phyloP scores from a whole-genome alignment of 1,140 invertebrate species.

The Anoplolepis gracilipes region DNA sequence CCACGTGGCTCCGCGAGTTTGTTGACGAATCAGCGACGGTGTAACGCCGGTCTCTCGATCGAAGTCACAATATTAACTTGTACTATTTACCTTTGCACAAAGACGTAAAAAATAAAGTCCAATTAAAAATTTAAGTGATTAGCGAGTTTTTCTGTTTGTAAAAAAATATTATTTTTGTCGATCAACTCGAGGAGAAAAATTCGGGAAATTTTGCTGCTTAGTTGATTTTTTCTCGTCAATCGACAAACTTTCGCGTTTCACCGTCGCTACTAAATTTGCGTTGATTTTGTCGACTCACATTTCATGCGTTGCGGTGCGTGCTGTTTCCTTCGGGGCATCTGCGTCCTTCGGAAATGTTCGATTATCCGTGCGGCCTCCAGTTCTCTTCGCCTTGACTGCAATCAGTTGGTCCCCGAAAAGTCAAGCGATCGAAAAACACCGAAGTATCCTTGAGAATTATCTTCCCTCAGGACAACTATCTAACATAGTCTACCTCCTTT shows the following conservation, averaged over 20 bases:
- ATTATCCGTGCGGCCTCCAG: conserved; percentile 78
- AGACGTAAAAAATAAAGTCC: neutral
- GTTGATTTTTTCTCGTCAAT: neutral
- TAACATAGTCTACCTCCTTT: conserved; percentile 28
- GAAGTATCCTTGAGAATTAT: conserved; percentile 39
- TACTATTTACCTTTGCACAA: neutral
- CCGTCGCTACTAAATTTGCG: conserved; percentile 7
- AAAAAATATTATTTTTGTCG: neutral
- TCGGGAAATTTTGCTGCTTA: neutral
- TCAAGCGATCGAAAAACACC: conserved; percentile 41
- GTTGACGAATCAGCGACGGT: conserved; percentile 37
- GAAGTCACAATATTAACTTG: conserved; percentile 1
- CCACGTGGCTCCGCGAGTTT: conserved; percentile 49
- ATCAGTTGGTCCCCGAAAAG: conserved; percentile 59
- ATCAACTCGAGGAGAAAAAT: neutral
- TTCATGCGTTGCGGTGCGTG: conserved; percentile 85
- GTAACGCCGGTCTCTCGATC: conserved; percentile 14
- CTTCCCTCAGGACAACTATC: conserved; percentile 50
- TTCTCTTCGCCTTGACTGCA: conserved; percentile 67
- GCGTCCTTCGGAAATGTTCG: conserved; percentile 78
- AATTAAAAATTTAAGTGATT: neutral
- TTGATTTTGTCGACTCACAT: conserved; percentile 81
- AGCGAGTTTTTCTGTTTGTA: neutral
- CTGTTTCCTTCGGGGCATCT: conserved; percentile 86
- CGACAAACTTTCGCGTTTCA: conserved; percentile 5